A percentile compares a stretch with the other conserved stretches of the same genome.
These are phyloP conservation scores for Atta colombica DNA, from an alignment of 1,140 invertebrate genomes.

Conservation along the genomic window DNA sequence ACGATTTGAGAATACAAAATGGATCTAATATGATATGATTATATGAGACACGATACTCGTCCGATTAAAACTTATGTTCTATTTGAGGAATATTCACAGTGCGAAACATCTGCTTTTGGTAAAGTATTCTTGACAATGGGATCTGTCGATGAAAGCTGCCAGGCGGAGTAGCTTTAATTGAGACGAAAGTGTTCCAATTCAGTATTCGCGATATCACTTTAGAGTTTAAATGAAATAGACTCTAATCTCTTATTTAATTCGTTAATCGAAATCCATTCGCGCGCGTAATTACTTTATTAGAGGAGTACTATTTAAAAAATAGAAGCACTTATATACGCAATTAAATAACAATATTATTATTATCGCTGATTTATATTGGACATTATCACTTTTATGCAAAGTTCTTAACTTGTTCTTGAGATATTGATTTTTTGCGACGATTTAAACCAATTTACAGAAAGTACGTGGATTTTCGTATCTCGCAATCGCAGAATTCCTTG, in stretches of 20 bases:
- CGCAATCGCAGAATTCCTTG: neutral
- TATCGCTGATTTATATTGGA: neutral
- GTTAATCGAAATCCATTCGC: constrained; percentile 2
- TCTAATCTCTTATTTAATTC: constrained; percentile 12
- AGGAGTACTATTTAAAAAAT: neutral
- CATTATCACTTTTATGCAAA: neutral
- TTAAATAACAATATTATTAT: neutral
- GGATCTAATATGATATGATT: neutral
- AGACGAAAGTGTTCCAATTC: neutral
- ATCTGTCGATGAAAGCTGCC: neutral
- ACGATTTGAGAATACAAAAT: neutral
- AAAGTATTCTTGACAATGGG: neutral
- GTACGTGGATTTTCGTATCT: neutral
- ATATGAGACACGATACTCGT: neutral
- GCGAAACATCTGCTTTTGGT: neutral
- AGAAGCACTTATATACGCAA: neutral
- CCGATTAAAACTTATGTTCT: constrained; percentile 12
- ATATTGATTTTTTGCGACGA: neutral
- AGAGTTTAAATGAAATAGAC: neutral
- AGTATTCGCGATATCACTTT: neutral
- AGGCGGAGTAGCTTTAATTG: neutral
- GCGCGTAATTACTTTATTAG: neutral
- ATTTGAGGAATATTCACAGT: neutral
- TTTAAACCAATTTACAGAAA: neutral
- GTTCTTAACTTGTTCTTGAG: neutral